Base-by-base conservation (phyloP, 1,140 invertebrate species). In the Ceratina japonica region DNA sequence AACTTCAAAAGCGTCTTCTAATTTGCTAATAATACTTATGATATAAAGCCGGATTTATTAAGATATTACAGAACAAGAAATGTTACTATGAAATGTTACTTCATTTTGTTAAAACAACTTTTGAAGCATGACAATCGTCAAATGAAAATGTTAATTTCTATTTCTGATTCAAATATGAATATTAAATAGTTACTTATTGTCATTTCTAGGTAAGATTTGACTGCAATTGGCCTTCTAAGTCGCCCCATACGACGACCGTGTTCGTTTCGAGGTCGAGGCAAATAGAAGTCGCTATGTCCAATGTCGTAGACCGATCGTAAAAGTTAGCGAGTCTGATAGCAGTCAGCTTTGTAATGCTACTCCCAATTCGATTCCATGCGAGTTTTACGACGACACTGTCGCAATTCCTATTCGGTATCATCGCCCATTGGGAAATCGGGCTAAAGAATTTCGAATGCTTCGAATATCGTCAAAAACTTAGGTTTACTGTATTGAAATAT, bases 301-400 rank as follows among this genome's bases (percentile, higher is more conserved):
- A 65, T 54, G 66, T 72, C 83, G 73, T 74, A 62, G 77, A 71
- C 66, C 72, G 75, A 64, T 83, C 84, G 81, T 86, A 86, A 86
- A 86, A 86, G 85, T 86, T 86, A 86, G 81, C 81, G 66, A 78
- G 75, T 83, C 84, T 68, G 81, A 86, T 86, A 83, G 81, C 70
- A 86, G 81, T 65, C 83, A 83, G 80, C 70, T 77, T 71, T 70
- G 68, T 69, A 83, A 77, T 74, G 70, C 84, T 77, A 58, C 58
- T 73, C 62, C 63, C 84, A 69, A 83, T 83, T 86, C 84, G 75
- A 86, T 81, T 72, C 66, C 61, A 44, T 63, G 61, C 75, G 70
- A 58, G 58, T 86, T 86, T 86, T 86, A 86, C 84, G 85, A 79
- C 54, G 59, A 75, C 77, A 31, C 66, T 66, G 75, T 61, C 64